Evolutionary conservation across 2,797 vertebrate species (phyloP), one percentile per base, ranked within the genome.

Genomic region (Semaprochilodus insignis): DNA sequence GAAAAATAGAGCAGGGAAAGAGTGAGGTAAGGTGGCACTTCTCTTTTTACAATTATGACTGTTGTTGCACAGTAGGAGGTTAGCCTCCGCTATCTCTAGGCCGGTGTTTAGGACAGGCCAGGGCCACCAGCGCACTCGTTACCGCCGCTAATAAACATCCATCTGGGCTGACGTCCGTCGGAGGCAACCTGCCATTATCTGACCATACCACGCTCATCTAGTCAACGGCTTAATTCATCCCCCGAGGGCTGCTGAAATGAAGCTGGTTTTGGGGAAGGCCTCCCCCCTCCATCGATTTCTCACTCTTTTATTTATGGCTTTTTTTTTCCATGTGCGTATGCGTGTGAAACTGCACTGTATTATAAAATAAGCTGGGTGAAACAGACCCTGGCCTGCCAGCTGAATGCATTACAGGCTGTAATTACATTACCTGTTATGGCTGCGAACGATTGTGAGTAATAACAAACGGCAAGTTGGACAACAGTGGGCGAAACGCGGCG

Each of bases 381-480:
- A 69, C 83, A 83, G 70, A 74, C 19, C 36, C 78, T 70, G 48
- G 72, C 59, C 81, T 77, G 80, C 73, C 82, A 85, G 73, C 78
- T 78, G 63, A 87, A 82, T 54, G 52, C 75, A 74, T 86, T 83
- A 86, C 71, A 77, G 80, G 76, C 76, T 72, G 80, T 86, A 85
- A 88, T 83, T 89, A 78, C 81, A 75, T 88, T 85, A 88, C 81
- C 82, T 85, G 77, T 79, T 85, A 85, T 85, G 87, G 80, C 82
- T 67, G 74, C 36, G 80, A 85, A 67, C 77, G 74, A 81, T 79
- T 77, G 82, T 77, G 78, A 77, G 83, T 80, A 83, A 81, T 81
- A 85, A 86, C 78, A 80, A 84, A 82, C 83, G 74, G 81, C 55
- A 75, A 23, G 63, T 79, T 54, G 65, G 74, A 73, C 52, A 72